Base-by-base conservation (phyloP, 2,888 invertebrate genomes). In the Drosophila falleni region DNA sequence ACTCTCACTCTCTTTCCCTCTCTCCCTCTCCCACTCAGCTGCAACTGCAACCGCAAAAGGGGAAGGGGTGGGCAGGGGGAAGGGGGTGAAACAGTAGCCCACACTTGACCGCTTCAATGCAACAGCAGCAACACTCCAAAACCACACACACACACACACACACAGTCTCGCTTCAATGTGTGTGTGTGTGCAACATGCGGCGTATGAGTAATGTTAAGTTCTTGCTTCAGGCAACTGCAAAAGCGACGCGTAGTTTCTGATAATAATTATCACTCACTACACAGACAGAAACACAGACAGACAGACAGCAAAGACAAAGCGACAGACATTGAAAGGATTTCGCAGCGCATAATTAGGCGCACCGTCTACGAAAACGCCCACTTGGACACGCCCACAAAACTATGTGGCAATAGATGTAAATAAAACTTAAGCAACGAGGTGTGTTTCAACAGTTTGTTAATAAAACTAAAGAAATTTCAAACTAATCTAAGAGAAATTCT, bases 21-120 rank as follows among this genome's bases (percentile, higher is more conserved):
- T 13, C 1, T n/a, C 8, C 50, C 5, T 19, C n/a, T 10, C 10
- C 29, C 23, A 13, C 29, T n/a, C 54, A 58, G 23, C 26, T 41
- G 46, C 68, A 67, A 70, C 49, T 53, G 64, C 64, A 63, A 71
- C 77, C 68, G 73, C 67, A 72, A 63, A 49, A 1, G 15, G 3
- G 33, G 39, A 49, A 1, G 15, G 3, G 33, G 39, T 1, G 31
- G 15, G 16, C 15, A 31, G 39, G 13, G 15, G 46, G 5, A 6
- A 11, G 33, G 11, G 29, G 62, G 41, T 64, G 69, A 72, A 83
- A 80, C 72, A 80, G 81, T 69, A 80, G 74, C 56, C 58, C 62
- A 80, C 81, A 85, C 78, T 78, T 82, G 77, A 81, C 80, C 80
- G 71, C 64, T 61, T 53, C 44, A 55, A 42, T 71, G 49, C 55